Evolutionary conservation across 2,113 vertebrate species (phyloP), one percentile per base, ranked within the genome.

Genomic region (Odobenus rosmarus): DNA sequence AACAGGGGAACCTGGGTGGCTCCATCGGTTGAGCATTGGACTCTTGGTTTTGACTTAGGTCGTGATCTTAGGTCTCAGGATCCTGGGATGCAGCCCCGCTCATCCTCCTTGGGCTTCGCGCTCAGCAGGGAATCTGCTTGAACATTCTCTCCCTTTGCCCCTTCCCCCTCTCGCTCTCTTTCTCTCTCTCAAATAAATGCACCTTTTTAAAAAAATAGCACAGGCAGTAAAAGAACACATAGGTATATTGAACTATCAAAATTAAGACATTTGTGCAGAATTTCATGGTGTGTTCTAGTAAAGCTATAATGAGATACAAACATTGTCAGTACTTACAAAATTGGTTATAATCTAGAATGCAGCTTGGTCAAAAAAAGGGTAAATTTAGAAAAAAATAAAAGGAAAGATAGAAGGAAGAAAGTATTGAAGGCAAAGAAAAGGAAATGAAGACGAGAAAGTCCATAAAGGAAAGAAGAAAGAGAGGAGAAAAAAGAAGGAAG

Each of bases 201-300:
- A 33, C 33, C 31, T 67, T 67, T 51, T 67, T 7, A 24, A 59
- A 55, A 24, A 24, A 59, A 67, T 33, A 33, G 62, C 28, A 67
- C 62, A 16, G 31, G 31, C 24, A 61, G 46, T 15, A 86, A 77
- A 57, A 82, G 36, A 67, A 46, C 55, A 59, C 46, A 36, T 15
- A 72, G n/a, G 23, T 86, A 86, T 19, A 67, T 67, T 26, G 28
- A 21, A 46, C 53, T 31, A 88, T 28, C 7, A 88, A 80, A 88
- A 80, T 49, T 21, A 61, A 28, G 53, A 61, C 15, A 31, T 74
- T 84, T 84, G 4, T 24, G 10, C n/a, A 79, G 28, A 21, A 46
- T 0, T 46, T 79, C 4, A 51, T 33, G 19, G 31, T 57, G 1
- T 1, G 1, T 19, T 31, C 6, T 36, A 28, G 2, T n/a, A 89